Conservation (phyloP, 2,113 vertebrate species). For the Polyodon spathula region DNA sequence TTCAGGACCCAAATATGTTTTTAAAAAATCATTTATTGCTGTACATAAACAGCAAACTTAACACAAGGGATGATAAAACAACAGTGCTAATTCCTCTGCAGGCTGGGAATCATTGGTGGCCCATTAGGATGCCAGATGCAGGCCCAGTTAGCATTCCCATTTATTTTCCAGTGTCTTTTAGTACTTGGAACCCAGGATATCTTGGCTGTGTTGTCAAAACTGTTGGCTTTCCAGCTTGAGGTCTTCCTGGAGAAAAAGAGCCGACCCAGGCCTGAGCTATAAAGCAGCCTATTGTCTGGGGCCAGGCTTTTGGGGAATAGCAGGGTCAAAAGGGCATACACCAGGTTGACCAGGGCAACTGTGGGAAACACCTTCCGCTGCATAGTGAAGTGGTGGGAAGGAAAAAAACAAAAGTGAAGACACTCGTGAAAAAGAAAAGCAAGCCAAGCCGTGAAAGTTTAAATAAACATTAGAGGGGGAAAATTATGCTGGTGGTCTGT, state of each 20-base stretch:
- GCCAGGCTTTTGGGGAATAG: slow-evolving; percentile 67
- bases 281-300: slow-evolving; percentile 68
- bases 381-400: slow-evolving; percentile 44
- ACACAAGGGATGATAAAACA: slow-evolving; percentile 78
- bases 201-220: slow-evolving; percentile 61
- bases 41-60: slow-evolving; percentile 72
- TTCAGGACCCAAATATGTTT: slow-evolving; percentile 81
- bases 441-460: slow-evolving; percentile 61
- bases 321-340: slow-evolving; percentile 69
- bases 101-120: slow-evolving; percentile 63
- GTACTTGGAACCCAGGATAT: slow-evolving; percentile 55
- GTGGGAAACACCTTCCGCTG: slow-evolving; percentile 56
- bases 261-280: slow-evolving; percentile 46
- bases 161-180: slow-evolving; percentile 64
- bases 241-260: slow-evolving; percentile 65
- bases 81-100: slow-evolving; percentile 72
- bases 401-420: slow-evolving; percentile 43
- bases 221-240: slow-evolving; percentile 76
- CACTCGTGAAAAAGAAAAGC: slow-evolving; percentile 37
- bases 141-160: slow-evolving; percentile 64
- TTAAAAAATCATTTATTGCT: slow-evolving; percentile 81
- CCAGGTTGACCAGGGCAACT: slow-evolving; percentile 57
- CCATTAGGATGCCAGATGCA: slow-evolving; percentile 77
- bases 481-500: slow-evolving; percentile 35
- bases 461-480: slow-evolving; percentile 50